phyloP scores from a whole-genome alignment of 1,140 invertebrate genomes.

The Lordiphosa clarofinis region DNA sequence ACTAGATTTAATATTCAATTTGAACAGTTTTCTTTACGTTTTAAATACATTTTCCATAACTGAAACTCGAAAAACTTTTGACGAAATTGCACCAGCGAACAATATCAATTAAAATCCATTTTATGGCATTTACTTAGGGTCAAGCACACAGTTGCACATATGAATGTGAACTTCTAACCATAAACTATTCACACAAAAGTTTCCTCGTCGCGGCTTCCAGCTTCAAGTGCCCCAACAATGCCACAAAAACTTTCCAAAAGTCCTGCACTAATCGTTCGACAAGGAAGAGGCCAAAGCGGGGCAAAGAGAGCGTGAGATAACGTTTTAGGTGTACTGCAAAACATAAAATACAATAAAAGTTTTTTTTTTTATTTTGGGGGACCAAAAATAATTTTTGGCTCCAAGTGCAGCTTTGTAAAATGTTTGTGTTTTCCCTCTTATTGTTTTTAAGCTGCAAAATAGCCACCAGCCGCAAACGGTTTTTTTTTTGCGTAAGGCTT shows the following conservation, averaged over 20 bases:
- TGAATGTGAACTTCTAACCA: conserved; percentile 40
- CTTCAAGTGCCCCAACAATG: conserved; percentile 42
- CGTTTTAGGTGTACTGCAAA: conserved; percentile 52
- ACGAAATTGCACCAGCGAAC: no score
- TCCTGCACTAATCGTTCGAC: conserved; percentile 62
- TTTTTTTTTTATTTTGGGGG: conserved; percentile 12
- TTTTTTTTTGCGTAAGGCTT: conserved; percentile 34
- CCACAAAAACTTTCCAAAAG: conserved; percentile 66
- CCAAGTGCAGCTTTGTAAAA: conserved; percentile 34
- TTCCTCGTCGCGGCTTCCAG: conserved; percentile 51
- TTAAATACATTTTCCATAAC: no score
- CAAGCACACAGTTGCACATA: no score
- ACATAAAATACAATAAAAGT: conserved; percentile 34
- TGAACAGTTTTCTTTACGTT: no score
- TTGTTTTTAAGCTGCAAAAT: conserved; percentile 24
- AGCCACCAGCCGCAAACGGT: conserved; percentile 1
- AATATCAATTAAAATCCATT: no score
- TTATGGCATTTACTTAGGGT: no score
- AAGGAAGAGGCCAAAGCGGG: conserved; percentile 6
- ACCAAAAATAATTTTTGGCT: conserved; percentile 48
- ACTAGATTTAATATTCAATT: no score
- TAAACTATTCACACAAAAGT: conserved; percentile 71
- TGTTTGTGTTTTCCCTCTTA: conserved; percentile 10
- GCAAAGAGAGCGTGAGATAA: conserved; percentile 18
- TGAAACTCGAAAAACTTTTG: no score